Base-by-base conservation (phyloP, 2,113 vertebrate genomes). In the Ardeotis arabs region DNA sequence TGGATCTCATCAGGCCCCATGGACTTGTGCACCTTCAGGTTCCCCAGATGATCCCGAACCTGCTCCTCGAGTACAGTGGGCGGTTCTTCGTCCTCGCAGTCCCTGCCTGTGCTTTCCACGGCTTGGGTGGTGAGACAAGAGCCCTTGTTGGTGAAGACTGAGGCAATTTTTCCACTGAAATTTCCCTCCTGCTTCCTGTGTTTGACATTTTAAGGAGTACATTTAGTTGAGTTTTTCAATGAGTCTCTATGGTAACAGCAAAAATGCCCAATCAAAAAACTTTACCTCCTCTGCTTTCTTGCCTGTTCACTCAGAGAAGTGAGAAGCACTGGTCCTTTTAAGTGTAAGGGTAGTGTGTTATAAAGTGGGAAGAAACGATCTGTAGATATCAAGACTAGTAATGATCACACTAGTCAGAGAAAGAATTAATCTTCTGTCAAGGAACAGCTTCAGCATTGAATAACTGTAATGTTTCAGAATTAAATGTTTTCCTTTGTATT, bases 141-240 rank as follows among this genome's bases (percentile, higher is more conserved):
- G n/a, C n/a, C n/a, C n/a, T n/a, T n/a, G n/a, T n/a, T n/a, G n/a
- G n/a, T n/a, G n/a, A n/a, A n/a, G n/a, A n/a, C n/a, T n/a, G n/a
- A n/a, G n/a, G n/a, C n/a, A n/a, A 82, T 95, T 89, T 91, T 84
- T 89, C 68, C 66, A 60, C 91, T 92, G 97, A 98, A 97, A 93
- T 95, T 87, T 45, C 77, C 19, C 95, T 96, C 70, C 72, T 86
- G 62, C 55, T 97, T 97, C 92, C 82, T 94, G 86, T 96, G 91
- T 81, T 90, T 97, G 97, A 97, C 87, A 97, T 95, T 94, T 87
- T 81, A 95, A 96, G 64, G 56, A 80, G 44, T 64, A 87, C 37
- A 45, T 80, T 82, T 83, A 94, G 92, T 87, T 91, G 93, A 95
- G 41, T 87, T 96, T 96, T 95, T 90, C 74, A 69, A 14, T 76